Conservation (phyloP, 1,140 invertebrate genomes). For the Hormaphis cornu region DNA sequence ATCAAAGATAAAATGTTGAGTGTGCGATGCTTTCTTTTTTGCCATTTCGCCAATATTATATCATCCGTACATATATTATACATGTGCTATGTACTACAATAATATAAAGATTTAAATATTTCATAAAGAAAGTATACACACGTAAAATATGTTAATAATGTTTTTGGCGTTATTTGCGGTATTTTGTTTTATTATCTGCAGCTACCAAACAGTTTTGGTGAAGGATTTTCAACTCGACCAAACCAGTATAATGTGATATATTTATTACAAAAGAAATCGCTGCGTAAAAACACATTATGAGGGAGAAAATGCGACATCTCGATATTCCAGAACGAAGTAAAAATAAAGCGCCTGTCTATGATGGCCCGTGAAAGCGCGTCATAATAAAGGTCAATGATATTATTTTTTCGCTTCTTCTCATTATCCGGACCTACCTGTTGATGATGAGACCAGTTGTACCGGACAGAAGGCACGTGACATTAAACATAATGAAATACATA, state of each 20-base stretch:
- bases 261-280: conserved; percentile 26
- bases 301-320: conserved; percentile 31
- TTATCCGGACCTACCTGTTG: conserved; percentile 16
- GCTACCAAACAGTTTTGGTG: neutral
- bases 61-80: neutral
- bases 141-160: neutral
- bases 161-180: neutral
- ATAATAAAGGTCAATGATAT: conserved; percentile 27
- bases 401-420: conserved; percentile 21
- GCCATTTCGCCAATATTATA: neutral
- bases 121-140: neutral
- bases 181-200: neutral
- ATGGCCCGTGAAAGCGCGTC: conserved; percentile 24
- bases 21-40: neutral
- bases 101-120: too few relatives aligned
- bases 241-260: conserved; percentile 21
- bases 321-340: conserved; percentile 27
- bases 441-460: conserved; percentile 30
- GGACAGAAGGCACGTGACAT: conserved; percentile 30
- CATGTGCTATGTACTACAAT: neutral
- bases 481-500: conserved; percentile 24
- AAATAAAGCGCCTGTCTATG: conserved; percentile 21
- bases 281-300: conserved; percentile 5
- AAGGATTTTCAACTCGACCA: neutral
- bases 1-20: neutral